Percentiles rank a stretch among this genome's conserved stretches.
phyloP scores from a whole-genome alignment of 2,888 invertebrate genomes.

The Pseudeuparius sepicola region DNA sequence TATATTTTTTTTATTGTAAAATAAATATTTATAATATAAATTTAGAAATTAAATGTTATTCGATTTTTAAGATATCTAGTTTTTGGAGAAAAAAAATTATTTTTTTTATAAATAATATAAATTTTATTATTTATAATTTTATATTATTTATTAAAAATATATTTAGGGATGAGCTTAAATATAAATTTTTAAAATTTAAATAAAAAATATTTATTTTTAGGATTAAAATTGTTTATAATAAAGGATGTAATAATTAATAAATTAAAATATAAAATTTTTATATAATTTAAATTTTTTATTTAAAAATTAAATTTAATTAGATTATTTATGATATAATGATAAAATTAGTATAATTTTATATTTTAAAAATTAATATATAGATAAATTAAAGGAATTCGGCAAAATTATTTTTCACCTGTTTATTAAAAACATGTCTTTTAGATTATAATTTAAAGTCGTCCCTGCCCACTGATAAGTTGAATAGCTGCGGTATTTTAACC shows the following conservation, averaged over 20 bases:
- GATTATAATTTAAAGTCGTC: constrained; percentile 48
- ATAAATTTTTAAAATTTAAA: constrained; percentile 16
- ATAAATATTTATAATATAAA: constrained; percentile 53
- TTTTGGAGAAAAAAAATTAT: constrained; percentile 52
- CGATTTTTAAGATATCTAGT: constrained; percentile 59
- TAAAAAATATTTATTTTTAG: no score
- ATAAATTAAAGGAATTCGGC: constrained; percentile 52
- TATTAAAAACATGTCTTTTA: constrained; percentile 67
- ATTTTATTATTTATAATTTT: no score
- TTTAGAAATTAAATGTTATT: constrained; percentile 53
- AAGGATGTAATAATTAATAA: constrained; percentile 39
- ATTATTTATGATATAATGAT: constrained; percentile 47
- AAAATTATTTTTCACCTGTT: constrained; percentile 59
- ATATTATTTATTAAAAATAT: constrained; percentile 10
- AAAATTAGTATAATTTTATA: constrained; percentile 45
- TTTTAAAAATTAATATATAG: constrained; percentile 30
- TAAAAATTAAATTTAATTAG: constrained; percentile 38
- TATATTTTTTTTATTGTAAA: constrained; percentile 47
- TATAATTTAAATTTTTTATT: no score
- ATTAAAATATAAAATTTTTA: constrained; percentile 40
- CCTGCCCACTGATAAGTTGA: constrained; percentile 65
- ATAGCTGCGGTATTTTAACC: constrained; percentile 71
- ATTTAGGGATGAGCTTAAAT: constrained; percentile 21
- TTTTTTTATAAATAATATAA: no score
- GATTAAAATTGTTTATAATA: constrained; percentile 49